Evolutionary conservation across 2,888 invertebrate species (phyloP).

Genomic region (Meteorus cinctellus): DNA sequence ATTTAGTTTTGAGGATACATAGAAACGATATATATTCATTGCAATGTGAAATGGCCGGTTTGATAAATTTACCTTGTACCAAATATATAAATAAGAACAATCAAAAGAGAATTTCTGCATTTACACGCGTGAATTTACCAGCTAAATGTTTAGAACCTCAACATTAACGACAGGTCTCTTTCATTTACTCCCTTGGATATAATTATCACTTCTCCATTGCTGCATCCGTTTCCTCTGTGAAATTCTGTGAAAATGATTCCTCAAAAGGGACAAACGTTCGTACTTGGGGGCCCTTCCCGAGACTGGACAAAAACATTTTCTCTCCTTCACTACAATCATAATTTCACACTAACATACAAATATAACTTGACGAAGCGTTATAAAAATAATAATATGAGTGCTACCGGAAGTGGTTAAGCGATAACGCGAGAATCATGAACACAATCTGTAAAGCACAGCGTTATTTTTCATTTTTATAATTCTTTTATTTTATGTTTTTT

Average conservation of each 20-base stretch:
- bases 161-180: not conserved
- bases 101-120: too few species aligned
- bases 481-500: slow-evolving; percentile 12
- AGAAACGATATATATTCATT: not conserved
- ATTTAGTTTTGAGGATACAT: not conserved
- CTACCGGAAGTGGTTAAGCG: slow-evolving; percentile 40
- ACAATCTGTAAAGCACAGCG: slow-evolving; percentile 48
- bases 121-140: too few species aligned
- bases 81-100: too few species aligned
- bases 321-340: not conserved
- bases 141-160: not conserved
- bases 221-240: slow-evolving; percentile 43
- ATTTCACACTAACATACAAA: not conserved
- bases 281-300: not conserved
- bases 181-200: not conserved
- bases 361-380: slow-evolving; percentile 14
- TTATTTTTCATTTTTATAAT: slow-evolving; percentile 38
- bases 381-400: slow-evolving; percentile 30
- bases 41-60: not conserved
- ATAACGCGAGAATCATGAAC: slow-evolving; percentile 44
- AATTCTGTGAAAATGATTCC: slow-evolving; percentile 38
- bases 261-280: not conserved
- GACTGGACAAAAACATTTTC: not conserved
- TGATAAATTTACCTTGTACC: too few species aligned
- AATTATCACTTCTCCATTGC: slow-evolving; percentile 2